These are phyloP conservation scores for Drosophila rubida DNA, from an alignment of 2,888 invertebrate species.

Conservation along the genomic window DNA sequence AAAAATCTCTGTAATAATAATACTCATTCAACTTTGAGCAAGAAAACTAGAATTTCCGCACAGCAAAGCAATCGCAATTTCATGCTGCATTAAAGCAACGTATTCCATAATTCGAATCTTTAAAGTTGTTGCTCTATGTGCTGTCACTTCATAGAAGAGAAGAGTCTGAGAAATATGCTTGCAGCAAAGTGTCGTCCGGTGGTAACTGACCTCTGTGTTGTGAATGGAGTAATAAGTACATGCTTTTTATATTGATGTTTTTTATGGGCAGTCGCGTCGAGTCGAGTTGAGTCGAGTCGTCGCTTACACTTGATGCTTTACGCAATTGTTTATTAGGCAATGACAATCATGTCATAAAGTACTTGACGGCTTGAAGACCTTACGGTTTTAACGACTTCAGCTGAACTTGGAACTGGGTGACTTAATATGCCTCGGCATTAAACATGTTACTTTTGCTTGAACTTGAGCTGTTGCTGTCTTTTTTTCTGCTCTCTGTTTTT, in stretches of 20 bases:
- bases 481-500: neutral
- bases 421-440: conserved; percentile 14
- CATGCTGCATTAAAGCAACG: too few relatives aligned
- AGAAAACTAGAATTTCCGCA: too few relatives aligned
- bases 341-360: conserved; percentile 33
- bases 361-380: conserved; percentile 36
- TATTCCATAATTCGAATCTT: too few relatives aligned
- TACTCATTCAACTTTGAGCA: too few relatives aligned
- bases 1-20: too few relatives aligned
- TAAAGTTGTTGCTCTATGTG: neutral
- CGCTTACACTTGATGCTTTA: conserved; percentile 39
- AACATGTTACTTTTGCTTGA: conserved; percentile 23
- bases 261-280: neutral
- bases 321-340: conserved; percentile 61
- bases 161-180: neutral
- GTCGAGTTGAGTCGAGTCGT: too few relatives aligned
- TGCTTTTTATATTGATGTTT: conserved; percentile 35
- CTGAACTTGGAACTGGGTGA: conserved; percentile 47
- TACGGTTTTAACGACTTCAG: conserved; percentile 36
- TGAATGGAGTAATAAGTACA: conserved; percentile 20
- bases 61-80: too few relatives aligned
- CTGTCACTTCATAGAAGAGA: neutral
- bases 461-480: conserved; percentile 29
- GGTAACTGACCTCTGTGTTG: conserved; percentile 13
- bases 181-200: neutral